Conservation (phyloP, 2,797 vertebrate species). For the Ctenochaetus hawaiiensis region DNA sequence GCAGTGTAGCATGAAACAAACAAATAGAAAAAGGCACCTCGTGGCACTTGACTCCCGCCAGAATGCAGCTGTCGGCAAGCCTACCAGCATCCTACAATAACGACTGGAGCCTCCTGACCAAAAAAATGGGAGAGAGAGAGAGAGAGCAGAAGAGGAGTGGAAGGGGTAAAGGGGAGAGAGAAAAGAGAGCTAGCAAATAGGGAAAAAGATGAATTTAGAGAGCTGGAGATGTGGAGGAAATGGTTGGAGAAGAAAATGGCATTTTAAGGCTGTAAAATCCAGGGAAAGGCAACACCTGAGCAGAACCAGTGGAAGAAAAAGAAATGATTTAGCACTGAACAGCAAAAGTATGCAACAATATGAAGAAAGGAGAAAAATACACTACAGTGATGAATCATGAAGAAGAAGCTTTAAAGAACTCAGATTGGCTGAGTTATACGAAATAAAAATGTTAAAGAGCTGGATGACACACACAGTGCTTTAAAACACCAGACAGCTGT, state of each 20-base stretch:
- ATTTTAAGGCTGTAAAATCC: conserved; percentile 21
- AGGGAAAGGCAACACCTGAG: neutral
- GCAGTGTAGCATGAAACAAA: conserved; percentile 98
- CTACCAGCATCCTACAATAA: conserved; percentile 88
- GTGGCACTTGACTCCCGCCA: conserved; percentile 93
- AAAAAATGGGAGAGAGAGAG: conserved; percentile 21
- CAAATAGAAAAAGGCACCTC: conserved; percentile 99
- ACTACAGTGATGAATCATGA: neutral
- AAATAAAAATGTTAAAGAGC: neutral
- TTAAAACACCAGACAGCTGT: neutral
- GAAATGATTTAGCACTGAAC: neutral
- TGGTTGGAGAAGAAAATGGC: conserved; percentile 9
- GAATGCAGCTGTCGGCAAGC: conserved; percentile 86
- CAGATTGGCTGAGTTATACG: neutral
- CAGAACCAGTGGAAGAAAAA: conserved; percentile 10
- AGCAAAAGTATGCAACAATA: neutral
- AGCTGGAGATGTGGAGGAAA: conserved; percentile 20
- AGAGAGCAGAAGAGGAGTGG: neutral
- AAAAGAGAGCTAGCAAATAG: neutral
- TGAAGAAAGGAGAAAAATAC: neutral
- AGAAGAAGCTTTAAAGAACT: neutral
- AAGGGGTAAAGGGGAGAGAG: conserved; percentile 16
- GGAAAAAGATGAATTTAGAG: conserved; percentile 30
- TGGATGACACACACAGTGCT: neutral
- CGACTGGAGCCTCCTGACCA: conserved; percentile 83